Conservation (phyloP, 2,113 vertebrate genomes). For the Ammodytes dubius region DNA sequence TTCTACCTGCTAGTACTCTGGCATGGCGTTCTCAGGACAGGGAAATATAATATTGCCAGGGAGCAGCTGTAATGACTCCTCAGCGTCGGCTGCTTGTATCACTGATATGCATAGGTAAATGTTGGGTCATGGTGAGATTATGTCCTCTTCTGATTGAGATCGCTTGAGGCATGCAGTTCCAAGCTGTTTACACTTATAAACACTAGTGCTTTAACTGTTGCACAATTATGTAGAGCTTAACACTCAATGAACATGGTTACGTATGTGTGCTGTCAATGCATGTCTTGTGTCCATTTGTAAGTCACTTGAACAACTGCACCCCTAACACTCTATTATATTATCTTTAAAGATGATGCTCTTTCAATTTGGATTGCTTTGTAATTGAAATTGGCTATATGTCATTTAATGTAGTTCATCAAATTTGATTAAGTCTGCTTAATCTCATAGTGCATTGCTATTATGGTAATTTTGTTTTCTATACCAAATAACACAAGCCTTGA, state of each 20-base stretch:
- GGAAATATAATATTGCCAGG: background rate
- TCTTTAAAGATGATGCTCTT: background rate
- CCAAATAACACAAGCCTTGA: background rate
- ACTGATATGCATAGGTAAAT: background rate
- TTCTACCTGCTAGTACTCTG: slow-evolving; percentile 20
- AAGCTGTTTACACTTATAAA: slow-evolving; percentile 47
- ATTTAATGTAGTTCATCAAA: background rate
- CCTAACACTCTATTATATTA: background rate
- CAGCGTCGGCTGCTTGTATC: background rate
- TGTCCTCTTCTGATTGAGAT: slow-evolving; percentile 30
- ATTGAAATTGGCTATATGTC: slow-evolving; percentile 18
- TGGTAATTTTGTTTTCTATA: too few species aligned
- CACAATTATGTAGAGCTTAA: slow-evolving; percentile 3
- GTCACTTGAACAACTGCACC: background rate
- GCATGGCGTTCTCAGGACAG: slow-evolving; percentile 5
- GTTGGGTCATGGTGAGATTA: slow-evolving; percentile 17
- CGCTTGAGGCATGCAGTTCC: slow-evolving; percentile 17
- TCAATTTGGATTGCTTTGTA: background rate
- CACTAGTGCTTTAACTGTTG: slow-evolving; percentile 15
- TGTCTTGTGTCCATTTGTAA: background rate
- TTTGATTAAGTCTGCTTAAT: background rate
- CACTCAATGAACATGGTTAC: background rate
- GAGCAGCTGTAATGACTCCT: slow-evolving; percentile 21
- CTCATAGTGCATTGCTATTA: background rate
- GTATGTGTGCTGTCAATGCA: background rate